Evolutionary conservation across 2,797 vertebrate genomes (phyloP).

Genomic region (Nyctibius grandis): DNA sequence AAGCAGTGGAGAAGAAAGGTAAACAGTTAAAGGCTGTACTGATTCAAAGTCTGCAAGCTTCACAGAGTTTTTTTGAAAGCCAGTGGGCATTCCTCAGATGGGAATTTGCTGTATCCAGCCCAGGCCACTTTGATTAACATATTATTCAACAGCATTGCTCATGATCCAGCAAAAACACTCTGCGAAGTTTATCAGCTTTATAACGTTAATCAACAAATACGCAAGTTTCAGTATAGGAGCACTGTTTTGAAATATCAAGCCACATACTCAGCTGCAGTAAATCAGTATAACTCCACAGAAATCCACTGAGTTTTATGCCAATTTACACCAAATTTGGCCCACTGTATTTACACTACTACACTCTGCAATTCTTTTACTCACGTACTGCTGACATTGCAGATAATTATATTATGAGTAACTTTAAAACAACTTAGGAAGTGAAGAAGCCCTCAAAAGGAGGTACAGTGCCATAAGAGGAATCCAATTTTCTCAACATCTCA

Average conservation of each 20-base stretch:
- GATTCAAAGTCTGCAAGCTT: background rate
- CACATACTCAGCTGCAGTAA: background rate
- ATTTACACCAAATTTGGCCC: background rate
- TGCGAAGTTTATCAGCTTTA: background rate
- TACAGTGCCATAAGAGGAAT: background rate
- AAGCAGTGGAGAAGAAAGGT: background rate
- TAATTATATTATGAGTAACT: background rate
- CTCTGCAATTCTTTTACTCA: background rate
- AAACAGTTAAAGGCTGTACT: background rate
- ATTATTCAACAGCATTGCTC: background rate
- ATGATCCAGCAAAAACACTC: background rate
- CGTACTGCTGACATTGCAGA: background rate
- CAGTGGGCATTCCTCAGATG: background rate
- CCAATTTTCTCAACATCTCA: conserved; percentile 4
- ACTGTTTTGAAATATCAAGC: background rate
- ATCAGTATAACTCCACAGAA: background rate
- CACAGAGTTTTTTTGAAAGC: background rate
- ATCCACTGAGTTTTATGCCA: background rate
- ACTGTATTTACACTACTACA: background rate
- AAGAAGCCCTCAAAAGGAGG: background rate
- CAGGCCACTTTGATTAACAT: background rate
- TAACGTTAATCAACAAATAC: background rate
- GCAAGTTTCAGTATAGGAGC: background rate
- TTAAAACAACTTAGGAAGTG: background rate
- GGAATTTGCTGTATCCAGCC: background rate